Evolutionary conservation across 2,113 vertebrate species (phyloP).

Genomic region (Nesoenas mayeri): DNA sequence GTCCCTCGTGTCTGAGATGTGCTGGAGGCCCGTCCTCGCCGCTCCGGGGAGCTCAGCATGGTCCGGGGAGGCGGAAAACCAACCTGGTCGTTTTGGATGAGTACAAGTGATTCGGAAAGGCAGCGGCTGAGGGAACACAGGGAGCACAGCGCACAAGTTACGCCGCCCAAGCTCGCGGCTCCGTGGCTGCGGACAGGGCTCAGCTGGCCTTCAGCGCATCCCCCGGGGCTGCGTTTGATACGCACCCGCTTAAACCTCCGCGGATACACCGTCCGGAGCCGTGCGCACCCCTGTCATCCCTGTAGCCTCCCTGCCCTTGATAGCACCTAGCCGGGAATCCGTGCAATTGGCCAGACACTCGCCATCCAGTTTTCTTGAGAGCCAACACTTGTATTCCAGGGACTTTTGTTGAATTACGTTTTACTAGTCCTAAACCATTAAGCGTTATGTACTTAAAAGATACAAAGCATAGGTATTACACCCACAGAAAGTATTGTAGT

Average conservation of each 20-base stretch:
- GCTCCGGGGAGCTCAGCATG: background rate
- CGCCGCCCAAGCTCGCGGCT: background rate
- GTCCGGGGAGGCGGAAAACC: background rate
- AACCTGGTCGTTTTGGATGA: background rate
- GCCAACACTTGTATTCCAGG: background rate
- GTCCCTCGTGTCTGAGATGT: accelerated
- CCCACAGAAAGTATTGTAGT: constrained; percentile 72
- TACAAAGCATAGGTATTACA: constrained; percentile 64
- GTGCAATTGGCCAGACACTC: background rate
- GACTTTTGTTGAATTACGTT: constrained; percentile 43
- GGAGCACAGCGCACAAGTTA: background rate
- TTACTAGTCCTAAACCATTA: constrained; percentile 62
- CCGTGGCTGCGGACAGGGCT: background rate
- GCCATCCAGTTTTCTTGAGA: background rate
- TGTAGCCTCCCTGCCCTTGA: background rate
- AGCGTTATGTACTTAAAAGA: constrained; percentile 70
- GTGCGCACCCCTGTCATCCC: background rate
- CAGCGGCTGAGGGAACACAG: background rate
- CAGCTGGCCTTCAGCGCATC: background rate
- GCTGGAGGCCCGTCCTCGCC: background rate
- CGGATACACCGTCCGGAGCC: background rate
- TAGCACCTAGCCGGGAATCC: background rate
- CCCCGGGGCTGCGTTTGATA: background rate
- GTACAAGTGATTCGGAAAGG: background rate
- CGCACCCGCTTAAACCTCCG: background rate